phyloP scores from a whole-genome alignment of 2,888 invertebrate genomes.

The Isoperla grammatica region DNA sequence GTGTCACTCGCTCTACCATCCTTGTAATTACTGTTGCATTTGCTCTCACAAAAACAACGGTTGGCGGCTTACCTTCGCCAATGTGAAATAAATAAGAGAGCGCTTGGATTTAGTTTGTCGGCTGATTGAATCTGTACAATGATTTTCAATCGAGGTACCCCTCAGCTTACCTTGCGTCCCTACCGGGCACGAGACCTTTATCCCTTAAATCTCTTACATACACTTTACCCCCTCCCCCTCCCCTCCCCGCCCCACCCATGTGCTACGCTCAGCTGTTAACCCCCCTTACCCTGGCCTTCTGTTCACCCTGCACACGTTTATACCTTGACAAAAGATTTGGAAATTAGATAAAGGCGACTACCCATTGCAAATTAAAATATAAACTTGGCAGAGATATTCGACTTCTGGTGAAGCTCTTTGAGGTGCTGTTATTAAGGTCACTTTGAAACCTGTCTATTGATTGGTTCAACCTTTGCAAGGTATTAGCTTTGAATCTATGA shows the following conservation, averaged over 20 bases:
- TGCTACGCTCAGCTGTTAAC: not conserved
- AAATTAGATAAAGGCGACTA: not conserved
- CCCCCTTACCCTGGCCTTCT: not conserved
- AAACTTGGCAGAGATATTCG: not conserved
- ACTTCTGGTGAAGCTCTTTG: too few relatives aligned
- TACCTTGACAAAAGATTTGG: conserved; percentile 7
- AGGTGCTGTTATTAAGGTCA: too few relatives aligned
- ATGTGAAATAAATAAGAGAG: conserved; percentile 8
- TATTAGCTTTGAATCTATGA: too few relatives aligned
- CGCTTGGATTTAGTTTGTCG: not conserved
- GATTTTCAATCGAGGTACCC: conserved; percentile 13
- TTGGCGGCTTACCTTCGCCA: not conserved
- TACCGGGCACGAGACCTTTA: not conserved
- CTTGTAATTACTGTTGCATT: too few relatives aligned
- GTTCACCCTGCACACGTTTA: conserved; percentile 5
- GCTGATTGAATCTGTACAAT: conserved; percentile 2
- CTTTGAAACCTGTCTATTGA: too few relatives aligned
- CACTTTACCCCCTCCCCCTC: too few relatives aligned
- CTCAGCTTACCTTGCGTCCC: conserved; percentile 4
- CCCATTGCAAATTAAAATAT: not conserved
- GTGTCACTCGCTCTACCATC: too few relatives aligned
- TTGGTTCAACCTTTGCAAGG: too few relatives aligned
- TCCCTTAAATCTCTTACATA: conserved; percentile 10
- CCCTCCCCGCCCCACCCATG: not conserved
- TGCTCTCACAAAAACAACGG: not conserved